Evolutionary conservation across 2,113 vertebrate genomes (phyloP).

Genomic region (Bubalus kerabau): DNA sequence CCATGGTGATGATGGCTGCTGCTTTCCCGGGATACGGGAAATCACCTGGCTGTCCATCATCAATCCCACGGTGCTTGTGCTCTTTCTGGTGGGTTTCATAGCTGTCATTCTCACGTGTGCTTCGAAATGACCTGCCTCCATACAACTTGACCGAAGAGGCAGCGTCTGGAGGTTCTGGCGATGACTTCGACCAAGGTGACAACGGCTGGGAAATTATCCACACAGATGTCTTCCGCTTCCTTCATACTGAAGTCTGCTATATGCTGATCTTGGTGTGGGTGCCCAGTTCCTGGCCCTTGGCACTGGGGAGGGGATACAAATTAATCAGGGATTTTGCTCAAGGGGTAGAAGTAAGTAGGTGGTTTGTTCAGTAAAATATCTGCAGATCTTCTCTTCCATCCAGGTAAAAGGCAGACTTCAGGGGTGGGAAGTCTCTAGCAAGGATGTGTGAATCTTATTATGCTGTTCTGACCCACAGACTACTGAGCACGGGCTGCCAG

Average conservation of each 20-base stretch:
- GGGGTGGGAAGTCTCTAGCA: neutral
- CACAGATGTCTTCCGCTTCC: constrained; percentile 92
- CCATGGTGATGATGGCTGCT: constrained; percentile 84
- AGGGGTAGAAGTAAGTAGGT: constrained; percentile 7
- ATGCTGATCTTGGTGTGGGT: constrained; percentile 88
- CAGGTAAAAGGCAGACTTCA: neutral
- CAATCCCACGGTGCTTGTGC: constrained; percentile 91
- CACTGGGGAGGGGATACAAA: constrained; percentile 81
- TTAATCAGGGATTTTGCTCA: constrained; percentile 40
- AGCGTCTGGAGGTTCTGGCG: constrained; percentile 72
- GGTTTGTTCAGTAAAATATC: neutral
- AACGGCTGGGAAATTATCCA: constrained; percentile 96
- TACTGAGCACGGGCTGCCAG: constrained; percentile 83
- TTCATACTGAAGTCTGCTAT: constrained; percentile 87
- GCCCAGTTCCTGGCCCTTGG: constrained; percentile 92
- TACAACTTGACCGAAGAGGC: constrained; percentile 91
- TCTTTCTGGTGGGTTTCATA: constrained; percentile 91
- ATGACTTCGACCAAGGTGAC: constrained; percentile 92
- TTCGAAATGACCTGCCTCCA: constrained; percentile 91
- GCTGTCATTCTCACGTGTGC: constrained; percentile 92
- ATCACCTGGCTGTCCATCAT: constrained; percentile 94
- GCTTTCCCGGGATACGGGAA: constrained; percentile 91
- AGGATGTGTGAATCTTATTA: neutral
- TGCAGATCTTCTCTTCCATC: neutral
- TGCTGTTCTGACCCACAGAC: constrained; percentile 84